These are phyloP conservation scores for Myopa testacea DNA, from an alignment of 2,888 invertebrate species.

Conservation along the genomic window DNA sequence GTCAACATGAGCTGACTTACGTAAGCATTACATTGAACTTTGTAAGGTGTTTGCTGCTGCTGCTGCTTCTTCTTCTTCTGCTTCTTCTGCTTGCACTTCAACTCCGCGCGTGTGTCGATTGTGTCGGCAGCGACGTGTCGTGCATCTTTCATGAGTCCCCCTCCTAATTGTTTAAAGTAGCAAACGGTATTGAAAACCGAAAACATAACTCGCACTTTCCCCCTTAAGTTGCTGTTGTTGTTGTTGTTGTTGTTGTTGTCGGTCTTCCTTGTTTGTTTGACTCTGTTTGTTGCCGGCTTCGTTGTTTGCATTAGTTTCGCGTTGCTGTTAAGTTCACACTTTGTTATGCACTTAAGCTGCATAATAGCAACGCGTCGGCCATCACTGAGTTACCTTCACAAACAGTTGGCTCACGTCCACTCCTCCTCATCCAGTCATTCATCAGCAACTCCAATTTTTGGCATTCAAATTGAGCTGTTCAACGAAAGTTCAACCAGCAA, in stretches of 20 bases:
- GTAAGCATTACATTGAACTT: constrained; percentile 52
- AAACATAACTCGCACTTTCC: not conserved
- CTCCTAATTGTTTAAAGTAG: not conserved
- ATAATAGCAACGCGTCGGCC: not conserved
- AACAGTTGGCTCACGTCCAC: not conserved
- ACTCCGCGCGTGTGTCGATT: not conserved
- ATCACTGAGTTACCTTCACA: not conserved
- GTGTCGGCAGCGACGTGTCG: constrained; percentile 40
- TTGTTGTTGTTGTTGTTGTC: constrained; percentile 41
- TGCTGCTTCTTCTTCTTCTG: not conserved
- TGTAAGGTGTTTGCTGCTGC: constrained; percentile 24
- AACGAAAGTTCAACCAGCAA: not conserved
- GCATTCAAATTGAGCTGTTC: not conserved
- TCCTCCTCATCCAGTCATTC: not conserved
- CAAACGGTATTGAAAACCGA: not conserved
- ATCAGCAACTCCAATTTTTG: not conserved
- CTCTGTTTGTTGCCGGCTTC: no score
- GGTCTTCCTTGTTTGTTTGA: constrained; percentile 40
- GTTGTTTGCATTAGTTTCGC: constrained; percentile 34
- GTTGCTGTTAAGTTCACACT: constrained; percentile 48
- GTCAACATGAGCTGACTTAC: constrained; percentile 40
- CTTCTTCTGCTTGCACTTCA: constrained; percentile 18
- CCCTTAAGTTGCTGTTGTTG: constrained; percentile 30
- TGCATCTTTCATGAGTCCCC: not conserved
- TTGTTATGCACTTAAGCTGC: constrained; percentile 29